Percentiles rank a stretch among this genome's conserved stretches.
Evolutionary conservation across 1,140 invertebrate genomes (phyloP).

Genomic region (Drosophila sulfurigaster): DNA sequence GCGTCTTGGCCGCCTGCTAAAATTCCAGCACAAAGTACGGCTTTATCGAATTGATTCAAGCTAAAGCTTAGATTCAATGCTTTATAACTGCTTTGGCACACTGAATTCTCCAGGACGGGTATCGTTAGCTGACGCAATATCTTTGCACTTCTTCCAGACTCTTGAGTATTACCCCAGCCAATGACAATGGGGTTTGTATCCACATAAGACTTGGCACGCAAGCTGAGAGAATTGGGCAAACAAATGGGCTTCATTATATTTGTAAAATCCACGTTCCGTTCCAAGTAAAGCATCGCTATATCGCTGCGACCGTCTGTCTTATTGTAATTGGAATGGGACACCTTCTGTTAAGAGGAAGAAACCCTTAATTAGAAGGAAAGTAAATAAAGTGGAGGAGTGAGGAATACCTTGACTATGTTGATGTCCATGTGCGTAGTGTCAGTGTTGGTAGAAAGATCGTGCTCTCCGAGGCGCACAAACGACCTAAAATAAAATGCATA

Average conservation of each 20-base stretch:
- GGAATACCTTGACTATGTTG: slow-evolving; percentile 37
- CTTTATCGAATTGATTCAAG: slow-evolving; percentile 86
- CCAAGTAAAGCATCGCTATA: slow-evolving; percentile 70
- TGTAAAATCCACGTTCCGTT: slow-evolving; percentile 66
- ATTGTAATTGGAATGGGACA: slow-evolving; percentile 65
- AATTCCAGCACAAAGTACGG: slow-evolving; percentile 92
- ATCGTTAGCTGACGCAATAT: slow-evolving; percentile 90
- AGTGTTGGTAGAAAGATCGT: slow-evolving; percentile 71
- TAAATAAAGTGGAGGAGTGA: not conserved
- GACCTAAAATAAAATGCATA: slow-evolving; percentile 27
- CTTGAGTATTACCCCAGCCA: slow-evolving; percentile 89
- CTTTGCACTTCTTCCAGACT: slow-evolving; percentile 87
- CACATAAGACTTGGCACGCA: slow-evolving; percentile 67
- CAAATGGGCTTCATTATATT: slow-evolving; percentile 66
- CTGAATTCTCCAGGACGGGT: slow-evolving; percentile 88
- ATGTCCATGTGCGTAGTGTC: slow-evolving; percentile 72
- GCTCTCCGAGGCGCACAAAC: slow-evolving; percentile 79
- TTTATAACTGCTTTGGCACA: slow-evolving; percentile 88
- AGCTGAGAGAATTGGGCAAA: slow-evolving; percentile 44
- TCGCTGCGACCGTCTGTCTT: slow-evolving; percentile 67
- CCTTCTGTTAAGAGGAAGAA: slow-evolving; percentile 26
- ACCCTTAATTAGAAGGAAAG: not conserved
- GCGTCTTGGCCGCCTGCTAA: slow-evolving; percentile 91
- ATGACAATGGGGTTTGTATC: slow-evolving; percentile 89
- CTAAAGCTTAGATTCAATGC: slow-evolving; percentile 87